Percentiles rank a stretch among this genome's conserved stretches.
Evolutionary conservation across 2,888 invertebrate species (phyloP).

Genomic region (Chelonus formosanus): DNA sequence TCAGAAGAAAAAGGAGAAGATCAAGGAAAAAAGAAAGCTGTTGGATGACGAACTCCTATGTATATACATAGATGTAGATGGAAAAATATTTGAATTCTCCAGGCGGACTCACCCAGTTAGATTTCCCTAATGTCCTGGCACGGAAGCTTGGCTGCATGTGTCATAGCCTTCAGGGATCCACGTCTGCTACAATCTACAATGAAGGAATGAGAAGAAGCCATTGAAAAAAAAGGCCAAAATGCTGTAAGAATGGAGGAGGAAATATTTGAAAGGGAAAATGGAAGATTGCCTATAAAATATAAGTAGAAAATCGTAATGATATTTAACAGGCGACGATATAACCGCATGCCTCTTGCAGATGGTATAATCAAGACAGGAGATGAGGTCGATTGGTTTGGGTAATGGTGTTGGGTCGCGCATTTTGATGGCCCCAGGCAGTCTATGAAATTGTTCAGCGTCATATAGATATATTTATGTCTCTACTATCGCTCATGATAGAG

Average conservation of each 20-base stretch:
- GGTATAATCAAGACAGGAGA: conserved; percentile 25
- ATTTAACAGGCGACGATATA: conserved; percentile 8
- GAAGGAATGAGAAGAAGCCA: neutral
- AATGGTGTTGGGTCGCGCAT: conserved; percentile 31
- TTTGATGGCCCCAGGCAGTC: conserved; percentile 36
- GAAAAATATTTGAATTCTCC: conserved; percentile 45
- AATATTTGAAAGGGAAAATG: conserved; percentile 18
- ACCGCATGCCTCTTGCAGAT: conserved; percentile 9
- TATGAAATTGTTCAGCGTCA: conserved; percentile 24
- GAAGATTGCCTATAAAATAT: conserved; percentile 11
- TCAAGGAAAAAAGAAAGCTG: neutral
- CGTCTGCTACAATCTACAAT: neutral
- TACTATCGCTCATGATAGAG: conserved; percentile 16
- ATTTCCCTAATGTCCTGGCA: conserved; percentile 50
- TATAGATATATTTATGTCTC: conserved; percentile 18
- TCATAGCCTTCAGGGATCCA: conserved; percentile 2
- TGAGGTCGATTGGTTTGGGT: conserved; percentile 28
- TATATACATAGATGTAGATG: neutral
- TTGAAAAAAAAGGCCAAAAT: neutral
- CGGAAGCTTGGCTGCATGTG: conserved; percentile 7
- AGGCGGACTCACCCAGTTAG: conserved; percentile 47
- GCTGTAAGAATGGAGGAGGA: neutral
- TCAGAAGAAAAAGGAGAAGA: neutral
- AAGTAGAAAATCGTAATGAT: conserved; percentile 13
- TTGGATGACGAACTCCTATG: neutral